Base-by-base conservation (phyloP, 2,888 invertebrate genomes). In the Tachina fera region DNA sequence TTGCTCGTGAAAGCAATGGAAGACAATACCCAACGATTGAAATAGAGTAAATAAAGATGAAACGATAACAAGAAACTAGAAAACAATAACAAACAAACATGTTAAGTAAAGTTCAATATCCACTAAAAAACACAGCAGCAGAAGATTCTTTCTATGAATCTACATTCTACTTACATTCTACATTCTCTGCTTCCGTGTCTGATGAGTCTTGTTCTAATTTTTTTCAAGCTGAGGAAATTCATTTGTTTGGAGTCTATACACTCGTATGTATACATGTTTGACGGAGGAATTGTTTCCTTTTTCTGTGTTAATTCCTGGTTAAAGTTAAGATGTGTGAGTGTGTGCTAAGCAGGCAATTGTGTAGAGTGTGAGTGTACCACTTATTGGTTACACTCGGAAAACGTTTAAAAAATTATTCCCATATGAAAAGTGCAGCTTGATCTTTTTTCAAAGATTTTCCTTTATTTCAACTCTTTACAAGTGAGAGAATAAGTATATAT, bases 321-420 rank as follows among this genome's bases (percentile, higher is more conserved):
- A 61, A 74, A 51, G 41, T 47, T 56, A n/a, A 47, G 22, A 6
- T 61, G 47, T 71, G 45, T 76, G 45, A n/a, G 53, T 63, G 47
- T 63, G 58, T 83, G 53, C 53, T 53, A 71, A 65, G 70, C 22
- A 72, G 67, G 60, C 86, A 86, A 83, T 86, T 86, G 86, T 83
- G 76, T 61, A 72, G 78, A 80, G 86, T 83, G 86, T 86, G 86
- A 83, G 86, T 86, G 72, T 49, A 76, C 67, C 86, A 83, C 83
- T 86, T 86, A 83, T 79, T 83, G 86, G 86, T 83, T 86, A 86
- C 86, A 86, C 86, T 76, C 67, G 47, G 76, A 68, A 86, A 86
- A 83, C 86, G 86, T 86, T 86, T 86, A 86, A 86, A 71, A 83
- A 76, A 80, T 83, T 80, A 86, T 86, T 86, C 86, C 86, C 86